Conservation (phyloP, 2,888 invertebrate genomes). For the Lypha dubia region DNA sequence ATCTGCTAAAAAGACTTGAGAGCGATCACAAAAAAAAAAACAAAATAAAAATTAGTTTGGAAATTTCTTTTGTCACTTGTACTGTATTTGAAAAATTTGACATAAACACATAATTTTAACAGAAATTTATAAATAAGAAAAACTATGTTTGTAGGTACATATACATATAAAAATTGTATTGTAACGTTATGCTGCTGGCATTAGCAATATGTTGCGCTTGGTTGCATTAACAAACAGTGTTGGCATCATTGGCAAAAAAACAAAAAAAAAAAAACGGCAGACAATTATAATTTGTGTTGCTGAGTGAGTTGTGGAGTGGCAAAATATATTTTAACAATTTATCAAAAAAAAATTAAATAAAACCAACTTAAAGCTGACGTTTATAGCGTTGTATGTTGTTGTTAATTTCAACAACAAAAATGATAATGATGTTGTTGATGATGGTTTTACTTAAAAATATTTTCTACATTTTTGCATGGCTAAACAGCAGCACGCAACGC, state of each 20-base stretch:
- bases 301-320: conserved; percentile 61
- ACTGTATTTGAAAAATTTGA: conserved; percentile 15
- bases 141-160: too few relatives aligned
- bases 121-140: conserved; percentile 27
- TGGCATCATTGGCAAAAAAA: conserved; percentile 45
- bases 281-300: too few relatives aligned
- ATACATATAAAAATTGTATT: conserved; percentile 59
- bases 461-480: conserved; percentile 52
- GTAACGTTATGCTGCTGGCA: conserved; percentile 62
- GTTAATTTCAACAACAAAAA: conserved; percentile 31
- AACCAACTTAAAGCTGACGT: conserved; percentile 47
- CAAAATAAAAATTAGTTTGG: too few relatives aligned
- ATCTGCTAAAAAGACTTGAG: too few relatives aligned
- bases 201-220: conserved; percentile 70
- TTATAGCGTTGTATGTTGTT: conserved; percentile 37
- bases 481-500: conserved; percentile 65
- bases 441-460: conserved; percentile 32
- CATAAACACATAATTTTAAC: conserved; percentile 27
- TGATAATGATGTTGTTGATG: conserved; percentile 35
- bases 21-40: too few relatives aligned
- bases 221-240: conserved; percentile 63
- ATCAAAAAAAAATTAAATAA: conserved; percentile 23
- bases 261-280: conserved; percentile 27
- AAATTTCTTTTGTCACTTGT: too few relatives aligned
- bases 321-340: conserved; percentile 36